phyloP scores from a whole-genome alignment of 2,113 vertebrate genomes.

The Hydrolagus affinis region DNA sequence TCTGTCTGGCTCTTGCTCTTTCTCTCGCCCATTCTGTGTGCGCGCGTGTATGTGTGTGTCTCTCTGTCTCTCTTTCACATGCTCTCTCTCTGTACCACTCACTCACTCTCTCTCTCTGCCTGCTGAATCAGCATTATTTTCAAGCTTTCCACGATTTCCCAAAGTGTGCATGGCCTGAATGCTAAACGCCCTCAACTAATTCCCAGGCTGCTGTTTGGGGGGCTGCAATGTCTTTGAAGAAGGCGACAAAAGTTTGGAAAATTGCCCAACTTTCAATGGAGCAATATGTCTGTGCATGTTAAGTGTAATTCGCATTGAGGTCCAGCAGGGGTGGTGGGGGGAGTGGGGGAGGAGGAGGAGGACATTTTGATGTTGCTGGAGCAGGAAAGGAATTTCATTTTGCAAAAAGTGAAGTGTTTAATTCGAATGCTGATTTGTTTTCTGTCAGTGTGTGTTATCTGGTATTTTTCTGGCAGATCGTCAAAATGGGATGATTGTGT shows the following conservation, averaged over 20 bases:
- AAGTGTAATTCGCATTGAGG: background rate
- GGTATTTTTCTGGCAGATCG: no score
- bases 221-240: background rate
- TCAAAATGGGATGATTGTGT: background rate
- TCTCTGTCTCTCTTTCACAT: no score
- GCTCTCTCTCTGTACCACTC: no score
- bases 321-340: background rate
- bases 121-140: background rate
- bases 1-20: no score
- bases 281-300: background rate
- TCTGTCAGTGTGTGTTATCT: no score
- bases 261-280: background rate
- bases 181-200: background rate
- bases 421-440: no score
- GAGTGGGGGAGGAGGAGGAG: no score
- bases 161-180: background rate
- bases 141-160: conserved; percentile 6
- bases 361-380: no score
- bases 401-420: no score
- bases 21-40: no score
- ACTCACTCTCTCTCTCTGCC: background rate
- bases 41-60: no score
- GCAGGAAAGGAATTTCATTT: no score
- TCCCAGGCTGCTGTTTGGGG: background rate
- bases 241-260: background rate